Evolutionary conservation across 1,140 invertebrate species (phyloP), one percentile per base, ranked within the genome.

Genomic region (Neodiprion virginianus): DNA sequence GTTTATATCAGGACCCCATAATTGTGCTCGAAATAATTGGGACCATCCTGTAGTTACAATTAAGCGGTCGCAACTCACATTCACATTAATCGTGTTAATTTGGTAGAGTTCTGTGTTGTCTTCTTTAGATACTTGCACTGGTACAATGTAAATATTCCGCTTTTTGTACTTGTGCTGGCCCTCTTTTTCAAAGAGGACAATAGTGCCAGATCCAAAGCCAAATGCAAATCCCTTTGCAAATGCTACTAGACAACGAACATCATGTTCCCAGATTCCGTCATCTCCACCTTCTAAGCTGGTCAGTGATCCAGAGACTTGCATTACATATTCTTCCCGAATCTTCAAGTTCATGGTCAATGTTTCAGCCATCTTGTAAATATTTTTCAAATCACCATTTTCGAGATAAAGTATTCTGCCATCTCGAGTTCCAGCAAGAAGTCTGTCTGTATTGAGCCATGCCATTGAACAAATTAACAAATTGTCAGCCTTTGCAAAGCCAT

Each of bases 401-500:
- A 96, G 91, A 61, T 94, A 87, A 80, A 96, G 89, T 47, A 96
- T 89, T 75, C 91, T 89, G 1, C 95, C 95, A 78, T 91, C 92
- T 67, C 90, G 88, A 1, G 94, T 95, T 0, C 95, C 95, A 47
- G 93, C 93, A 69, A 97, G 86, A 10, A 96, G 89, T 74, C 93
- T 87, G 76, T 96, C 95, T 17, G 93, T 89, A 40, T 93, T 93
- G 78, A 95, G 75, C 94, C 93, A 95, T 80, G 90, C 90, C 80
- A 93, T 92, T 74, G 91, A 92, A 1, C 91, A 90, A 76, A 95
- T 91, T 76, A 92, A 89, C 75, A 95, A 90, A 77, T 92, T 92
- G 78, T 97, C 95, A 21, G 93, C 92, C 86, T 96, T 96, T 74
- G 93, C 91, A 87, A 94, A 96, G 21, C 95, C 94, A 86, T 94